Base-by-base conservation (phyloP, 2,888 invertebrate species). In the Athalia circularis region DNA sequence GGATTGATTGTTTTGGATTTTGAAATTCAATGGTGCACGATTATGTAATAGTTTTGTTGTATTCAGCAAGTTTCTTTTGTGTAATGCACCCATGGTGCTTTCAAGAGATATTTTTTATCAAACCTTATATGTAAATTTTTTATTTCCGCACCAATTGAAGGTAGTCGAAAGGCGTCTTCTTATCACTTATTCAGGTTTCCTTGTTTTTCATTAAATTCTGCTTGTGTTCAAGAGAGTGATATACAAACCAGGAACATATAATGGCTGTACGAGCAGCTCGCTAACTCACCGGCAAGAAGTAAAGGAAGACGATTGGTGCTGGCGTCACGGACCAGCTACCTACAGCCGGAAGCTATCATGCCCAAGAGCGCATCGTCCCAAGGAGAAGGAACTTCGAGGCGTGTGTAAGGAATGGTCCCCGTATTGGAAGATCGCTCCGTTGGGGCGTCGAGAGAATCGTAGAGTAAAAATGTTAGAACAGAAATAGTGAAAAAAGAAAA, bases 241-340 rank as follows among this genome's bases (percentile, higher is more conserved):
- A 11, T 48, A 47, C 47, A 48, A 0, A 47, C 47, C 13, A n/a
- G 5, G 48, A 65, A 65, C 48, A 6, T 9, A 3, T 13, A 3
- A 48, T 48, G 48, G n/a, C 15, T 15, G 5, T 47, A n/a, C 11
- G 52, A 48, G 67, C 77, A 67, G 77, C 77, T 64, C 77, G 77
- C 65, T 67, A 59, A 74, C 78, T 74, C 52, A 78, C 64, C 74
- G 65, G 70, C 75, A 75, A 78, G 70, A 80, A 78, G 81, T 78
- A 65, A 81, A 81, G 80, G 78, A 79, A 81, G 80, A 82, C 84
- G 83, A 82, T 81, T 79, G 80, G 82, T 84, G 87, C 87, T 83
- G 87, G 87, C 87, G 88, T 87, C 86, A 87, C 85, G 87, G 87
- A 87, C 87, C 87, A 83, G 84, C 83, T 84, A 82, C 83, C 85